These are phyloP conservation scores for Engraulis encrasicolus DNA, from an alignment of 2,113 vertebrate species.

Conservation along the genomic window DNA sequence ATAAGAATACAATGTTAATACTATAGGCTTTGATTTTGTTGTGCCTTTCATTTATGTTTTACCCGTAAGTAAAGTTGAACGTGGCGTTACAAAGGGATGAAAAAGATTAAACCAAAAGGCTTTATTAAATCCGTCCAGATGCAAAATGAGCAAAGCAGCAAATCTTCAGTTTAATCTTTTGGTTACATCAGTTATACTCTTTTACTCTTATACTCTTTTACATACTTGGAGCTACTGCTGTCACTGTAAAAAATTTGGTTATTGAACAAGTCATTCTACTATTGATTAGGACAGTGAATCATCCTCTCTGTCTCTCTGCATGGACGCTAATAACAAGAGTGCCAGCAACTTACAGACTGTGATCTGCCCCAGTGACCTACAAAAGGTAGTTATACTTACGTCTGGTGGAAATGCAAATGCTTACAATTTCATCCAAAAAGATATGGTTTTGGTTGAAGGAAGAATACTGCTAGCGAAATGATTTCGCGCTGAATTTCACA, in stretches of 20 bases:
- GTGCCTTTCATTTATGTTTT: too few relatives aligned
- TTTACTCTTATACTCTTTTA: slow-evolving; percentile 2
- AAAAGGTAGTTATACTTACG: too few relatives aligned
- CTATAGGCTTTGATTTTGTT: too few relatives aligned
- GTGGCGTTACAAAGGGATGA: slow-evolving; percentile 34
- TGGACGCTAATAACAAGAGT: not conserved
- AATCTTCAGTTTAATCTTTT: slow-evolving; percentile 22
- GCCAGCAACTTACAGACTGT: not conserved
- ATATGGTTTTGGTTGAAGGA: too few relatives aligned
- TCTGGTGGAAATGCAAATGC: too few relatives aligned
- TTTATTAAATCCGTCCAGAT: slow-evolving; percentile 43
- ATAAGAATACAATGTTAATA: too few relatives aligned
- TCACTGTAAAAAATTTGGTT: not conserved
- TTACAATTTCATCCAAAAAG: too few relatives aligned
- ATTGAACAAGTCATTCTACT: not conserved
- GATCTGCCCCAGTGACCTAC: not conserved
- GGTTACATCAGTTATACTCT: slow-evolving; percentile 27
- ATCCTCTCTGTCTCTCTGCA: not conserved
- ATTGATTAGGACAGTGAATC: not conserved
- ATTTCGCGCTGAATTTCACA: not conserved
- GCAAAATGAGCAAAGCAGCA: slow-evolving; percentile 14
- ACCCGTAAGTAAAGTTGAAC: too few relatives aligned
- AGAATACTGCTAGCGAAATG: not conserved
- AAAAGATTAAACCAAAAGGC: slow-evolving; percentile 41
- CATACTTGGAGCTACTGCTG: not conserved